phyloP scores from a whole-genome alignment of 92 coral and sea anemone genomes.

The Bergia puertoricense region DNA sequence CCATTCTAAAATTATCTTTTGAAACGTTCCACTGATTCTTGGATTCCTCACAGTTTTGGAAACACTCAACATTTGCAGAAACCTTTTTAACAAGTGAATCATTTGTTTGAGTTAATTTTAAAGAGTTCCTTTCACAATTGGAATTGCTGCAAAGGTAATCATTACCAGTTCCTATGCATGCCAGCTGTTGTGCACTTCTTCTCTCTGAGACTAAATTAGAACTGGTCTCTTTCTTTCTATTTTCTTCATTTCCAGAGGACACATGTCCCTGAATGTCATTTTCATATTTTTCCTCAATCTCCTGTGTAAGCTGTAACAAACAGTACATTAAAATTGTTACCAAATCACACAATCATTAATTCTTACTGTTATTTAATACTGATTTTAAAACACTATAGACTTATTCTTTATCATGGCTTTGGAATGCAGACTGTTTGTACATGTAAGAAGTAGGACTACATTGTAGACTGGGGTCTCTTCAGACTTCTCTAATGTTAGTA shows the following conservation, averaged over 20 bases:
- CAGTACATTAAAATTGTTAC: too few relatives aligned
- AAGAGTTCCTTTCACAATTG: background rate
- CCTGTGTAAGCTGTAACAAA: constrained; percentile 23
- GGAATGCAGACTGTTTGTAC: too few relatives aligned
- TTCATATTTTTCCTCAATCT: constrained; percentile 24
- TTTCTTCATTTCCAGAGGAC: background rate
- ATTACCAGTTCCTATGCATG: background rate
- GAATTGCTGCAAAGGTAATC: background rate
- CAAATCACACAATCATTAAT: too few relatives aligned
- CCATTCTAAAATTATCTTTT: background rate
- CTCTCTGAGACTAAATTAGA: background rate
- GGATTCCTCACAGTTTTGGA: background rate
- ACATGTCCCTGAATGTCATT: background rate
- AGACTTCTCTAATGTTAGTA: too few relatives aligned
- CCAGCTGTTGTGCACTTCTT: background rate
- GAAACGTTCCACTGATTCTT: background rate
- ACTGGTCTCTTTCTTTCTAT: background rate
- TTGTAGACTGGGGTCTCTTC: too few relatives aligned
- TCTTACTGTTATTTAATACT: too few relatives aligned
- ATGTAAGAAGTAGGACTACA: too few relatives aligned
- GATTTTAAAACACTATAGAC: too few relatives aligned
- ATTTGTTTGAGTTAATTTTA: background rate
- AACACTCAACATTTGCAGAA: background rate
- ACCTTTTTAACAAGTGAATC: background rate
- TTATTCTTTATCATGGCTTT: too few relatives aligned